These are phyloP conservation scores for Phortica magna DNA, from an alignment of 2,888 invertebrate genomes.

Conservation along the genomic window DNA sequence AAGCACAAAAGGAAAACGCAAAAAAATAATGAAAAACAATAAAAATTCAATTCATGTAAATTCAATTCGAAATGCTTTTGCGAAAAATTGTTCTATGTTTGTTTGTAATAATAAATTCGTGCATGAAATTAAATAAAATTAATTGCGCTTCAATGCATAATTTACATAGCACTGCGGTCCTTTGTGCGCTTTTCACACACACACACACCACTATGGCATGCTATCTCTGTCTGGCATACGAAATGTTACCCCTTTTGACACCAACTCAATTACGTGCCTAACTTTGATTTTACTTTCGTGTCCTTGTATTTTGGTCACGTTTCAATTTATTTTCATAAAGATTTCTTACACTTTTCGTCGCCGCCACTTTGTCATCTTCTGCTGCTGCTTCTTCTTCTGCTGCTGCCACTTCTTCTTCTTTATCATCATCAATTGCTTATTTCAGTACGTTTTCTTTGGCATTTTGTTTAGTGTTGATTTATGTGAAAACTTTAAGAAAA, in stretches of 20 bases:
- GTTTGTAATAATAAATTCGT: slow-evolving; percentile 23
- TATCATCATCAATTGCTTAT: too few species aligned
- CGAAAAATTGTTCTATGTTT: background rate
- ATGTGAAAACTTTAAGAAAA: too few species aligned
- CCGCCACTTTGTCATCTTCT: too few species aligned
- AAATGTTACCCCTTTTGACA: background rate
- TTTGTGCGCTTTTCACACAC: background rate
- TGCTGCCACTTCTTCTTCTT: too few species aligned
- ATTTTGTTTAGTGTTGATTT: too few species aligned
- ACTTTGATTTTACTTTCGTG: slow-evolving; percentile 12
- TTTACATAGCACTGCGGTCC: slow-evolving; percentile 50
- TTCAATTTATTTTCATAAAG: slow-evolving; percentile 31
- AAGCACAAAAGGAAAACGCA: too few species aligned
- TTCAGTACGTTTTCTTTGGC: too few species aligned
- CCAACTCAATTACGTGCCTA: slow-evolving; percentile 13
- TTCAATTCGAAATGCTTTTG: background rate
- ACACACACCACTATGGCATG: too few species aligned
- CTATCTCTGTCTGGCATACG: too few species aligned
- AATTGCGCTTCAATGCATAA: slow-evolving; percentile 67
- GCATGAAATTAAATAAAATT: slow-evolving; percentile 64
- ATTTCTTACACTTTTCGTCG: background rate
- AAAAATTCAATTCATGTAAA: background rate
- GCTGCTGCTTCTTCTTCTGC: too few species aligned
- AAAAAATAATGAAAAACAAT: background rate
- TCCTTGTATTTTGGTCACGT: slow-evolving; percentile 27